Evolutionary conservation across 2,113 vertebrate genomes (phyloP).

Genomic region (Megaceryle maxima): DNA sequence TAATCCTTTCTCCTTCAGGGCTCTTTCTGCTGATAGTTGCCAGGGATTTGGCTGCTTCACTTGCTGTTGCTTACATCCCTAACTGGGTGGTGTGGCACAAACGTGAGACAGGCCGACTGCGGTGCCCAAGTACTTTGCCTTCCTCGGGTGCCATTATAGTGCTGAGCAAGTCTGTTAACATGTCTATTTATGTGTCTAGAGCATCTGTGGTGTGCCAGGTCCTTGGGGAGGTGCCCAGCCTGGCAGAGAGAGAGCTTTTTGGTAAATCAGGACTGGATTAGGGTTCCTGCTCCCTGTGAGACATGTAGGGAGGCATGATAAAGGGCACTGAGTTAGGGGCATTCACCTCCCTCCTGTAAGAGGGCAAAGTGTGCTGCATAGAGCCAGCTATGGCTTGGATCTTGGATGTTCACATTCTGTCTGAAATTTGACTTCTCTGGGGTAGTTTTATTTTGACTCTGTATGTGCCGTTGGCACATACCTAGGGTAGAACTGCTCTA

Average conservation of each 20-base stretch:
- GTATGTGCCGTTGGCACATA: not conserved
- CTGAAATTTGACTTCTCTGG: not conserved
- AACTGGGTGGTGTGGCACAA: not conserved
- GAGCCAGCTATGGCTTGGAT: not conserved
- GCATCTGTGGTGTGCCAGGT: not conserved
- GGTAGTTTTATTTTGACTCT: not conserved
- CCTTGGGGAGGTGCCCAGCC: not conserved
- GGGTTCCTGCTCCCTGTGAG: not conserved
- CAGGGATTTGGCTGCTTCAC: not conserved
- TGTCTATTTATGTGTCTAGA: not conserved
- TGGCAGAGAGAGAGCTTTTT: not conserved
- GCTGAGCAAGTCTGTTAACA: not conserved
- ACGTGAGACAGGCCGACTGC: accelerated
- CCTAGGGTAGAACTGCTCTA: not conserved
- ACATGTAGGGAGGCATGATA: not conserved
- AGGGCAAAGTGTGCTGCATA: not conserved
- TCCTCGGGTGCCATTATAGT: not conserved
- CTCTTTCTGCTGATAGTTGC: not conserved
- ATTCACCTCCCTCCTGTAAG: not conserved
- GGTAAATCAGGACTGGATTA: not conserved
- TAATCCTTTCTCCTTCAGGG: not conserved
- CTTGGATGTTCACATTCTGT: not conserved
- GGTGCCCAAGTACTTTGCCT: not conserved
- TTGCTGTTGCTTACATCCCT: not conserved
- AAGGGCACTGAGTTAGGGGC: not conserved